phyloP scores from a whole-genome alignment of 30 jellyfish, hydroid and myxozoan genomes.

The Turritopsis rubra region DNA sequence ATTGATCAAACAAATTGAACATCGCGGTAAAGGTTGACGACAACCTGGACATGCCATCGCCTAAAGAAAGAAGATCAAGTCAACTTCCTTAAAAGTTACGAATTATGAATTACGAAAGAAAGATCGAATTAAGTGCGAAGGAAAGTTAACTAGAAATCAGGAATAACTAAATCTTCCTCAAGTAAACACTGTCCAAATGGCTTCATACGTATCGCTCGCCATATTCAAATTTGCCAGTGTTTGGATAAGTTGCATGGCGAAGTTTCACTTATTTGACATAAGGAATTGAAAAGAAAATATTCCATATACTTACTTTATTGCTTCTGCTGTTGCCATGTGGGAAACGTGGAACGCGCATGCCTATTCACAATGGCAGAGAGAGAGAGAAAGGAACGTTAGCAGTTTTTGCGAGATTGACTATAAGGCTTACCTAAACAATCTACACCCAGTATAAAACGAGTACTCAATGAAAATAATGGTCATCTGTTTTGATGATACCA shows the following conservation, averaged over 20 bases:
- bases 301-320: slow-evolving; percentile 6
- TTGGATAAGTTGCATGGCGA: too few species aligned
- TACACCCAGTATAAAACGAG: too few species aligned
- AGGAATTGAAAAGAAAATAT: background rate
- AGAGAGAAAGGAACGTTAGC: background rate
- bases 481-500: too few species aligned
- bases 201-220: too few species aligned
- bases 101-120: background rate
- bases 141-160: too few species aligned
- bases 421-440: too few species aligned
- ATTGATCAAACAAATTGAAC: slow-evolving; percentile 83
- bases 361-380: slow-evolving; percentile 22
- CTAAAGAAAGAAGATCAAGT: slow-evolving; percentile 33
- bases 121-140: too few species aligned
- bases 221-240: too few species aligned
- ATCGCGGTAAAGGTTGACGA: slow-evolving; percentile 92
- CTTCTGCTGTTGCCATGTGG: slow-evolving; percentile 43
- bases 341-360: slow-evolving; percentile 56
- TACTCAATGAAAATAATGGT: too few species aligned
- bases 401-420: too few species aligned
- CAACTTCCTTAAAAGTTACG: background rate
- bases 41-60: slow-evolving; percentile 96
- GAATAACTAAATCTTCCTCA: too few species aligned
- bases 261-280: background rate
- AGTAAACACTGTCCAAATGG: too few species aligned